These are phyloP conservation scores for Barnardius zonarius DNA, from an alignment of 2,113 vertebrate genomes.

Conservation along the genomic window DNA sequence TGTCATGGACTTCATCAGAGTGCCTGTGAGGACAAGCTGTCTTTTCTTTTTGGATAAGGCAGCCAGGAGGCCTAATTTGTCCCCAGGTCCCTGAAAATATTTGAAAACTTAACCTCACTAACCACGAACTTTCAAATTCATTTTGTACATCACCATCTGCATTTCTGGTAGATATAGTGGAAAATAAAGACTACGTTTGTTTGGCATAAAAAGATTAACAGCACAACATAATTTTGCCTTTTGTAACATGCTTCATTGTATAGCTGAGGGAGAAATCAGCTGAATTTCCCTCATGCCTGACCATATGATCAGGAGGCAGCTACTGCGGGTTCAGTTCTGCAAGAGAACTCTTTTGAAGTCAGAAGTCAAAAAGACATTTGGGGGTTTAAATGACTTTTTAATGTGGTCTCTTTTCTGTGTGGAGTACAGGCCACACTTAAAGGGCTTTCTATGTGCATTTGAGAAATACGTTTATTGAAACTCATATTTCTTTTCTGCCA, in stretches of 20 bases:
- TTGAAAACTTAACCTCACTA: not conserved
- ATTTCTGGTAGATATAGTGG: not conserved
- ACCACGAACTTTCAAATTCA: not conserved
- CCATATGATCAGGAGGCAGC: slow-evolving; percentile 39
- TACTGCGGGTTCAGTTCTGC: not conserved
- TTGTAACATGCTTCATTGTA: not conserved
- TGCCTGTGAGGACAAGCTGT: not conserved
- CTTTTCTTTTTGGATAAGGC: not conserved
- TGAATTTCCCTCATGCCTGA: slow-evolving; percentile 42
- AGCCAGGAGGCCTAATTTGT: not conserved
- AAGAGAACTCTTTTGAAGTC: slow-evolving; percentile 38
- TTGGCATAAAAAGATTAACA: not conserved
- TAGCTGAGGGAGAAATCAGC: slow-evolving; percentile 33
- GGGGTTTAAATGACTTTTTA: slow-evolving; percentile 35
- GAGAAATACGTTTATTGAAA: slow-evolving; percentile 10
- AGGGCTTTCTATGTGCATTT: slow-evolving; percentile 14
- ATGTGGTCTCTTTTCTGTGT: slow-evolving; percentile 60
- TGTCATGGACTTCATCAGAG: not conserved
- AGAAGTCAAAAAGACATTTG: slow-evolving; percentile 22
- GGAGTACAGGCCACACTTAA: not conserved
- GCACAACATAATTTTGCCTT: not conserved
- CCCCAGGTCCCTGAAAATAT: not conserved
- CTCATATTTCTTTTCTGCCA: not conserved
- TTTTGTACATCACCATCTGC: not conserved
- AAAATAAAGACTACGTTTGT: slow-evolving; percentile 12